Conservation (phyloP, 2,113 vertebrate species). For the Serilophus lunatus region DNA sequence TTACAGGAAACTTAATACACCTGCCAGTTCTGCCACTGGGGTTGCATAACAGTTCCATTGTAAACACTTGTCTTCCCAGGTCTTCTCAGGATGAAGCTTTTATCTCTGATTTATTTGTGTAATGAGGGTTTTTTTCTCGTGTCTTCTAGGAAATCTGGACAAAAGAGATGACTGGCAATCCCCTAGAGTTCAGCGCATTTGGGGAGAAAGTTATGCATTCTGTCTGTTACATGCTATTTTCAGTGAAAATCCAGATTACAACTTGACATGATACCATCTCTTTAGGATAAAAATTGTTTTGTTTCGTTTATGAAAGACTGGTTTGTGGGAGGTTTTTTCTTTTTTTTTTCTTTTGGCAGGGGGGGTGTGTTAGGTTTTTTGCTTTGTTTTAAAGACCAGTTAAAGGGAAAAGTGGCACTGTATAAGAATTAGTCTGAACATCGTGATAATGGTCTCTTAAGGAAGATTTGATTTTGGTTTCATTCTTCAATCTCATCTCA, state of each 20-base stretch:
- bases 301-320: background rate
- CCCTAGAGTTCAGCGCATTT: background rate
- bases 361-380: too few relatives aligned
- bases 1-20: background rate
- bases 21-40: background rate
- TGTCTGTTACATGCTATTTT: background rate
- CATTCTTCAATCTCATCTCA: background rate
- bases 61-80: background rate
- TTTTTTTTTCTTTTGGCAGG: too few relatives aligned
- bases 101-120: background rate
- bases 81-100: background rate
- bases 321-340: background rate
- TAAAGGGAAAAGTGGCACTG: background rate
- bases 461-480: background rate
- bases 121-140: background rate
- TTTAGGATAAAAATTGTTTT: background rate
- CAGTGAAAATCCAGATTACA: background rate
- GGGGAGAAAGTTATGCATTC: background rate
- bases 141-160: background rate
- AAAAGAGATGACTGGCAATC: background rate
- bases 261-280: background rate
- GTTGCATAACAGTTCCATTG: background rate
- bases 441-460: background rate
- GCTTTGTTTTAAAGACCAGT: background rate
- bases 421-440: background rate